phyloP scores from a whole-genome alignment of 2,113 vertebrate species.

The Indicator maculatus region DNA sequence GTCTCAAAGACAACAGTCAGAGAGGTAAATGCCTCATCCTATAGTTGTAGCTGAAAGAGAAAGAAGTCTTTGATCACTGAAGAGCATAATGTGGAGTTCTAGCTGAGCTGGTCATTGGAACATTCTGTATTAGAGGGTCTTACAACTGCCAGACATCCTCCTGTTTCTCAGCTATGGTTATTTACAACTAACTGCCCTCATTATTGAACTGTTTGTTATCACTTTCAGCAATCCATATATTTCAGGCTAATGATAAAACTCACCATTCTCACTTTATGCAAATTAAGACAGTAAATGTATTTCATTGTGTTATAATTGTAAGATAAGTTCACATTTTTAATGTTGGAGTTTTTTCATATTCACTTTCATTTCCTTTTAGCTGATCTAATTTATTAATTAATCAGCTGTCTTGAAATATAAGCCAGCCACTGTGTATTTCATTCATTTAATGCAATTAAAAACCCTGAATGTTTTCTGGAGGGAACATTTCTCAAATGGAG shows the following conservation, averaged over 20 bases:
- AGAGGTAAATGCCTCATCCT: not conserved
- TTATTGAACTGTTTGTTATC: not conserved
- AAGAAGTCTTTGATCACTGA: not conserved
- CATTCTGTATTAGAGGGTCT: not conserved
- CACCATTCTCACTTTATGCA: not conserved
- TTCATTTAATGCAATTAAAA: conserved; percentile 62
- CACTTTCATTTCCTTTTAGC: conserved; percentile 37
- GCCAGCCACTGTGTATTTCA: conserved; percentile 33
- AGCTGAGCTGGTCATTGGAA: not conserved
- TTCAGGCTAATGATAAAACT: conserved; percentile 18
- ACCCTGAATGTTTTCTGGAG: conserved; percentile 51
- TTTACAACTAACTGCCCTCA: not conserved
- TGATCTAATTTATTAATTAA: conserved; percentile 58
- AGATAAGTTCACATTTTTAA: conserved; percentile 6
- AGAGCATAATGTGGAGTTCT: not conserved
- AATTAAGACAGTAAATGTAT: conserved; percentile 8
- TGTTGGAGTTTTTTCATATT: not conserved
- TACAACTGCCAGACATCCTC: not conserved
- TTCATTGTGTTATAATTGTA: conserved; percentile 38
- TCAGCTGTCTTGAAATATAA: conserved; percentile 47
- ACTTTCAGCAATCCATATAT: not conserved
- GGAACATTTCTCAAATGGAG: conserved; percentile 31
- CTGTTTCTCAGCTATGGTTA: not conserved
- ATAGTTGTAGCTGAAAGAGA: not conserved
- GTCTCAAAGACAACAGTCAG: not conserved